These are phyloP conservation scores for Australoheros facetus DNA, from an alignment of 2,797 vertebrate genomes.

Conservation along the genomic window DNA sequence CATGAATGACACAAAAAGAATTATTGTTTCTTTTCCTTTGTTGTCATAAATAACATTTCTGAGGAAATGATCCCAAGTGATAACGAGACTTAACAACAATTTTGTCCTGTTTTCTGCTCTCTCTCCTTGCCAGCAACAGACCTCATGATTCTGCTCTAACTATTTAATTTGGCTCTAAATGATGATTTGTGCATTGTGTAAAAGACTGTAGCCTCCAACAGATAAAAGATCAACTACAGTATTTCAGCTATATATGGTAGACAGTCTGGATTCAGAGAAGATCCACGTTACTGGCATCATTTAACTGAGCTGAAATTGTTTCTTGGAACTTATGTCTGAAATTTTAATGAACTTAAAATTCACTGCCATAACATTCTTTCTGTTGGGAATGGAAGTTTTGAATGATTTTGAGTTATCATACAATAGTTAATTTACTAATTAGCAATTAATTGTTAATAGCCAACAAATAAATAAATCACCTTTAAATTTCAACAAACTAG, in stretches of 20 bases:
- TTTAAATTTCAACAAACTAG: background rate
- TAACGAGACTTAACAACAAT: constrained; percentile 40
- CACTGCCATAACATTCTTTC: background rate
- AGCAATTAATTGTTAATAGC: background rate
- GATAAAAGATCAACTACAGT: constrained; percentile 30
- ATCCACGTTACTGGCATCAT: background rate
- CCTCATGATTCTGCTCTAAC: constrained; percentile 52
- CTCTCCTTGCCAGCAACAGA: constrained; percentile 20
- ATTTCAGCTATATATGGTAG: background rate
- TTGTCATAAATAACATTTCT: constrained; percentile 21
- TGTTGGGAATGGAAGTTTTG: background rate
- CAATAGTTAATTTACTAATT: background rate
- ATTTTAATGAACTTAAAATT: background rate
- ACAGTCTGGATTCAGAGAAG: background rate
- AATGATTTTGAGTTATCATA: background rate
- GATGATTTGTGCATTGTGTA: constrained; percentile 39
- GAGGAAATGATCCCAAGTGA: constrained; percentile 24
- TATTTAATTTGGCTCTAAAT: constrained; percentile 44
- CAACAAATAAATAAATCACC: background rate
- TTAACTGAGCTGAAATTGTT: too few relatives aligned
- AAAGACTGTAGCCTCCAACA: background rate
- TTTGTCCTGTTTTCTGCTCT: constrained; percentile 32
- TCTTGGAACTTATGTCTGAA: too few relatives aligned
- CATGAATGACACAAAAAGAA: background rate
- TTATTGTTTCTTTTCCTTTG: background rate